phyloP scores from a whole-genome alignment of 2,888 invertebrate genomes.

The Volucella bombylans region DNA sequence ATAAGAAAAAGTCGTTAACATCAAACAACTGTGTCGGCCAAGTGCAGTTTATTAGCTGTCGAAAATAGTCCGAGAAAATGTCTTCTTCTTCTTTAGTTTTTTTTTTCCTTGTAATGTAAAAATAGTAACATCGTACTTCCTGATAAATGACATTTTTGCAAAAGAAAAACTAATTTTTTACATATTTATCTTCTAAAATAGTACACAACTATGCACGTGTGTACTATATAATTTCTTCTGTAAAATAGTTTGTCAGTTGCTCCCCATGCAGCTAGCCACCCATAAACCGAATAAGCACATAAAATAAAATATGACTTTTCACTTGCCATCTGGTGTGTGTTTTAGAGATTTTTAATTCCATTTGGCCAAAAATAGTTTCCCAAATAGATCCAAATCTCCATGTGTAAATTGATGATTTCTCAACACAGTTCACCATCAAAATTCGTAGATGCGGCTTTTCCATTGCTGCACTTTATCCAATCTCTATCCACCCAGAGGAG shows the following conservation, averaged over 20 bases:
- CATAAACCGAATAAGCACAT: conserved; percentile 23
- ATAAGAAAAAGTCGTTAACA: conserved; percentile 39
- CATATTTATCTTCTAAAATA: too few relatives aligned
- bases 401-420: conserved; percentile 51
- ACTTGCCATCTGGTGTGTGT: conserved; percentile 66
- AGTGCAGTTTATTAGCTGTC: conserved; percentile 51
- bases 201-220: too few relatives aligned
- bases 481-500: conserved; percentile 22
- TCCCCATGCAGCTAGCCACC: conserved; percentile 12
- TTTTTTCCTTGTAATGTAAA: too few relatives aligned
- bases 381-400: conserved; percentile 39
- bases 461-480: conserved; percentile 61
- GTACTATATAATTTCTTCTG: conserved; percentile 11
- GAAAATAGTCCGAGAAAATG: not conserved
- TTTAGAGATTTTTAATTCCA: conserved; percentile 33
- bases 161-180: too few relatives aligned
- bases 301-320: conserved; percentile 58
- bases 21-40: conserved; percentile 50
- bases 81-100: too few relatives aligned
- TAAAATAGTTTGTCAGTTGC: conserved; percentile 5
- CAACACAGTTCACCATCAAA: conserved; percentile 35
- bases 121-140: too few relatives aligned
- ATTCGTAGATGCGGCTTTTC: conserved; percentile 29
- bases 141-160: too few relatives aligned
- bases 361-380: conserved; percentile 62